Percentiles rank a stretch among this genome's conserved stretches.
phyloP scores from a whole-genome alignment of 2,797 vertebrate genomes.

The Numenius phaeopus region DNA sequence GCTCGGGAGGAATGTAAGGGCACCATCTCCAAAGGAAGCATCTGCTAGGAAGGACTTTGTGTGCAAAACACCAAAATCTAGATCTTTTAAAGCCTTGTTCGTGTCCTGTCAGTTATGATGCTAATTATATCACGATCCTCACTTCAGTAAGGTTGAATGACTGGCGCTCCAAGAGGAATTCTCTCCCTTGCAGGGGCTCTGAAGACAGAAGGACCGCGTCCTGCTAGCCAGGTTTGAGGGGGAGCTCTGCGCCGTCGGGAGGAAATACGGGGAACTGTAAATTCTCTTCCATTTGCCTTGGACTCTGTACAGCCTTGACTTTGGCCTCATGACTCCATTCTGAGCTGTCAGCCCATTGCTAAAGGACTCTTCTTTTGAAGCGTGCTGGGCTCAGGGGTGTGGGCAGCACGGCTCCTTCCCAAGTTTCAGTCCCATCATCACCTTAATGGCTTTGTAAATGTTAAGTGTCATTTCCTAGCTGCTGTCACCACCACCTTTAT shows the following conservation, averaged over 20 bases:
- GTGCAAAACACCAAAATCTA: neutral
- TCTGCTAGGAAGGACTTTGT: neutral
- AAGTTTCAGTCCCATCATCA: neutral
- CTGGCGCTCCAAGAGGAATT: neutral
- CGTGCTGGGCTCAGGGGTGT: constrained; percentile 6
- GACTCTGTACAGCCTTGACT: constrained; percentile 66
- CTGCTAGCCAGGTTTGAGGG: constrained; percentile 38
- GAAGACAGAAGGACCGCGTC: constrained; percentile 8
- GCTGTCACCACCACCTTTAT: constrained; percentile 46
- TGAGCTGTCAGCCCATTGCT: constrained; percentile 37
- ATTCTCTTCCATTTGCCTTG: constrained; percentile 50
- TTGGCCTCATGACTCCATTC: neutral
- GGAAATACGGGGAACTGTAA: constrained; percentile 28
- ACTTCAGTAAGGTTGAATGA: neutral
- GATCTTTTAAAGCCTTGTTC: neutral
- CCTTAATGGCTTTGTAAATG: constrained; percentile 57
- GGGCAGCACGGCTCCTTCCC: constrained; percentile 34
- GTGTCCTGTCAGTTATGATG: accelerated
- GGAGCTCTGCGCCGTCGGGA: constrained; percentile 16
- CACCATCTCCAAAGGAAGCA: accelerated
- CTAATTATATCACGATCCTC: accelerated
- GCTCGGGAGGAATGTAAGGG: neutral
- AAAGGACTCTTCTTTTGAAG: constrained; percentile 46
- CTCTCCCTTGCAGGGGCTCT: constrained; percentile 59
- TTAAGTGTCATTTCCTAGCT: constrained; percentile 21